A percentile compares a stretch with the other conserved stretches of the same genome.
phyloP scores from a whole-genome alignment of 2,797 vertebrate genomes.

The Squalus acanthias region DNA sequence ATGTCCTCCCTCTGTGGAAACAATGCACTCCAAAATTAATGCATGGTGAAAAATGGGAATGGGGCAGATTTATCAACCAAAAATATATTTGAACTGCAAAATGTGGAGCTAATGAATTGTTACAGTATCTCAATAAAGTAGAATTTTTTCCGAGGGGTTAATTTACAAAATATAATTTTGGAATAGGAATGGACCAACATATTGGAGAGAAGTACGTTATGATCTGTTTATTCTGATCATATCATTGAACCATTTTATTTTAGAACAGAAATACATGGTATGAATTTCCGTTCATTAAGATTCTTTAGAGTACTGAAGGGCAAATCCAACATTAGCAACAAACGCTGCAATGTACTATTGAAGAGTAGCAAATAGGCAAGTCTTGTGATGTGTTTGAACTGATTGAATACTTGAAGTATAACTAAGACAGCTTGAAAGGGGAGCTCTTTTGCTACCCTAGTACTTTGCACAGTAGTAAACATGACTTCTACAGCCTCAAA shows the following conservation, averaged over 20 bases:
- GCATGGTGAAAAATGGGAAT: neutral
- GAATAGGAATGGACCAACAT: neutral
- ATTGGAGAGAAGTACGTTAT: neutral
- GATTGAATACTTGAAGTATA: neutral
- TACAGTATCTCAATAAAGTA: neutral
- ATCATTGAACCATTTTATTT: neutral
- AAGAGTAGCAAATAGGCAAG: neutral
- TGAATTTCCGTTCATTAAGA: neutral
- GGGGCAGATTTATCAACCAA: neutral
- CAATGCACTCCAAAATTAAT: neutral
- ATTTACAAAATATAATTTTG: slow-evolving; percentile 11
- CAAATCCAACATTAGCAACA: neutral
- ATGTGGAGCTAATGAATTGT: neutral
- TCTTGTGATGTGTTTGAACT: neutral
- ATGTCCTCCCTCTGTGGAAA: neutral
- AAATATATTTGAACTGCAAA: neutral
- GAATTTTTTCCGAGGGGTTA: neutral
- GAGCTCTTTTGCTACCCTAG: neutral
- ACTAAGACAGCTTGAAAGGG: neutral
- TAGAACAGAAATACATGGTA: neutral
- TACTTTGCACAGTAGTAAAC: neutral
- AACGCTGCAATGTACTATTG: neutral
- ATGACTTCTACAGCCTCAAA: neutral
- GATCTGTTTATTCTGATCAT: neutral
- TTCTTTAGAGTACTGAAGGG: neutral